These are phyloP conservation scores for Diploscapter pachys DNA, from an alignment of 1,140 invertebrate genomes.

Conservation along the genomic window DNA sequence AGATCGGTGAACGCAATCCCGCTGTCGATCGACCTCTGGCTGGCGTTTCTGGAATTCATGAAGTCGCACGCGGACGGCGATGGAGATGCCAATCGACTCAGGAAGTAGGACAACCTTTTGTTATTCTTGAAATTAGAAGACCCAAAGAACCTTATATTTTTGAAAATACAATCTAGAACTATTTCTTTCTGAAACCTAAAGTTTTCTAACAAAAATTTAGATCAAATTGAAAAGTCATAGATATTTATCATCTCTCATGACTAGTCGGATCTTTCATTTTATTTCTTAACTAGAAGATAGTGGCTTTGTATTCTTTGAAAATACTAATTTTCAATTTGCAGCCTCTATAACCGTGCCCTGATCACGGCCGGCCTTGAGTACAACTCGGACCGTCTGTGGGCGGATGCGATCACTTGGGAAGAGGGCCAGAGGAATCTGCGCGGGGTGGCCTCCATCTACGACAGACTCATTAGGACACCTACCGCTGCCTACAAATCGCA, in stretches of 20 bases:
- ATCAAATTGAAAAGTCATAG: too few species aligned
- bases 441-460: conserved; percentile 9
- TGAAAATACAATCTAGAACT: too few species aligned
- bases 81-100: too few species aligned
- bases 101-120: too few species aligned
- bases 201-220: too few species aligned
- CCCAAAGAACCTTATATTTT: too few species aligned
- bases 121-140: too few species aligned
- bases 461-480: conserved; percentile 18
- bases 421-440: not conserved
- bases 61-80: not conserved
- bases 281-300: too few species aligned
- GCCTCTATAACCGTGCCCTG: conserved; percentile 18
- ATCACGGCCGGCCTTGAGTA: conserved; percentile 18
- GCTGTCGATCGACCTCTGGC: conserved; percentile 25
- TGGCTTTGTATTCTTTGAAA: not conserved
- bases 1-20: conserved; percentile 21
- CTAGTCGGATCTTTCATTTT: too few species aligned
- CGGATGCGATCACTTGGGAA: conserved; percentile 16
- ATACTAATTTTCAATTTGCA: conserved; percentile 1
- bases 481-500: conserved; percentile 14
- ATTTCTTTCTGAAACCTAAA: too few species aligned
- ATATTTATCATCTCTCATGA: too few species aligned
- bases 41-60: conserved; percentile 16
- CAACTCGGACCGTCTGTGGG: conserved; percentile 28